Evolutionary conservation across 2,888 invertebrate species (phyloP).

Genomic region (Mactromeris polynyma): DNA sequence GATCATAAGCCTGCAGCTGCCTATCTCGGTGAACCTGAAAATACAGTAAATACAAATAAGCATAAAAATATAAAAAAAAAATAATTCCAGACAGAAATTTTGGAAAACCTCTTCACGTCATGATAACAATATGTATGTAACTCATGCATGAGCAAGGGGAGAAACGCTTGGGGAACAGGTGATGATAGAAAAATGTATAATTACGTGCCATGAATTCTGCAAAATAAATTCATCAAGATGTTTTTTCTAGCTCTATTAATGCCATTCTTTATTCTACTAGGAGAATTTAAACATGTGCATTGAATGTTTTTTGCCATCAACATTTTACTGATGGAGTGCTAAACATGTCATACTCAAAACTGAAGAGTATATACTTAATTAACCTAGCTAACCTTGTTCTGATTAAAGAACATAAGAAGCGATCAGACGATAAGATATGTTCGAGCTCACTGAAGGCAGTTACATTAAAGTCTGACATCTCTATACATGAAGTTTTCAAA

Average conservation of each 20-base stretch:
- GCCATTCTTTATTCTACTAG: background rate
- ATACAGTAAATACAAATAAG: background rate
- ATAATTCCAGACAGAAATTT: background rate
- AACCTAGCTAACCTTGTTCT: too few species aligned
- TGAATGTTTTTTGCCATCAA: too few species aligned
- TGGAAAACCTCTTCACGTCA: background rate
- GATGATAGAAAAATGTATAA: background rate
- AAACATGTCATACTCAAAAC: too few species aligned
- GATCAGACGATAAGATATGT: too few species aligned
- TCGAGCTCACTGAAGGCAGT: too few species aligned
- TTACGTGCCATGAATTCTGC: background rate
- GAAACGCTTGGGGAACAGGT: background rate
- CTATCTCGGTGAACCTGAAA: background rate
- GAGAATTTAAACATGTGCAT: background rate
- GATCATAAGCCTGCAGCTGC: background rate
- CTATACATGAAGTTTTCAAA: too few species aligned
- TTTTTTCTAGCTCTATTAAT: background rate
- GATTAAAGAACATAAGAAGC: too few species aligned
- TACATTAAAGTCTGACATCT: too few species aligned
- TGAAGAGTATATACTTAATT: too few species aligned
- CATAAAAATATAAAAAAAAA: background rate
- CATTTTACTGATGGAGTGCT: too few species aligned
- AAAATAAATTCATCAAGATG: conserved; percentile 1
- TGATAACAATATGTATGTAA: background rate
- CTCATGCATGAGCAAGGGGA: background rate